These are phyloP conservation scores for Melanotaenia boesemani DNA, from an alignment of 2,797 vertebrate genomes.

Conservation along the genomic window DNA sequence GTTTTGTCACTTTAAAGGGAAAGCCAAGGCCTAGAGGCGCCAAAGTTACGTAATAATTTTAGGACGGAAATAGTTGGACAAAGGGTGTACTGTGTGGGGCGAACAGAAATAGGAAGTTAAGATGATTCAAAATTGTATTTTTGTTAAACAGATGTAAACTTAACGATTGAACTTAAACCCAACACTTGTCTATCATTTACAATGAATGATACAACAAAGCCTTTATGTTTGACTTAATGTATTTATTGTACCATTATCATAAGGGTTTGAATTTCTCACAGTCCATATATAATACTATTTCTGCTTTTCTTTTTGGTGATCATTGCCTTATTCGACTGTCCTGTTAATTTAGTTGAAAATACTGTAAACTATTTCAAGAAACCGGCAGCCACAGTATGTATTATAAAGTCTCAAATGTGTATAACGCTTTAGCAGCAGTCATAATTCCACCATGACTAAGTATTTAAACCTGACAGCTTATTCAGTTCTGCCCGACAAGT, in stretches of 20 bases:
- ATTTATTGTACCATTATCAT: neutral
- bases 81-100: slow-evolving; percentile 58
- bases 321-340: neutral
- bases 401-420: neutral
- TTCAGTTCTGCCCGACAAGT: neutral
- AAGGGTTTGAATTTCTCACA: neutral
- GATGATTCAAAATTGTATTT: neutral
- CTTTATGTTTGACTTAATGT: neutral
- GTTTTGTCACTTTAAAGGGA: slow-evolving; percentile 83
- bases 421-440: neutral
- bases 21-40: slow-evolving; percentile 70
- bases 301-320: neutral
- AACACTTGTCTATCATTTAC: neutral
- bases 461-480: neutral
- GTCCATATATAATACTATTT: neutral
- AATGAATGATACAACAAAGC: neutral
- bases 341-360: neutral
- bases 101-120: slow-evolving; percentile 29
- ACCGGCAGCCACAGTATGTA: neutral
- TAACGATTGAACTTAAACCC: neutral
- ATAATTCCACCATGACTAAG: neutral
- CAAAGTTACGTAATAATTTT: slow-evolving; percentile 75
- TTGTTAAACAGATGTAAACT: neutral
- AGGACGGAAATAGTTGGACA: slow-evolving; percentile 64
- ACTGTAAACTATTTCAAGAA: neutral